These are phyloP conservation scores for Lucilia sericata DNA, from an alignment of 1,140 invertebrate genomes.

Conservation along the genomic window DNA sequence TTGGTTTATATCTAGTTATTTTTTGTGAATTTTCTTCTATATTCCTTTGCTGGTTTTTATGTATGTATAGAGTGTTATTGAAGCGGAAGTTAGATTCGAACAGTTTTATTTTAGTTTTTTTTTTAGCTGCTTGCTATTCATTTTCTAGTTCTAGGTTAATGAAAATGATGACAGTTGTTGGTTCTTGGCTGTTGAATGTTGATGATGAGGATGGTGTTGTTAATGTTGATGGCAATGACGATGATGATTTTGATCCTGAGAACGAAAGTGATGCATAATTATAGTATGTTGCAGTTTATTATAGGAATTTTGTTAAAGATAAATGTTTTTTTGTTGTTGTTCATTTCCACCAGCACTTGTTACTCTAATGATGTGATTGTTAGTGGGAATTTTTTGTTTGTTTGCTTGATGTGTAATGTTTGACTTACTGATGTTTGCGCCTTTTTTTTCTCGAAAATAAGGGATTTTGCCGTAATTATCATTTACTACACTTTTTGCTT, in stretches of 20 bases:
- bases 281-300: constrained; percentile 36
- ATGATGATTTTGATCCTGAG: constrained; percentile 39
- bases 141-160: constrained; percentile 42
- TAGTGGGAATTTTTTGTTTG: background rate
- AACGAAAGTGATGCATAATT: constrained; percentile 40
- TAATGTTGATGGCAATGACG: background rate
- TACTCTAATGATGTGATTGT: constrained; percentile 30
- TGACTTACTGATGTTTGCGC: constrained; percentile 28
- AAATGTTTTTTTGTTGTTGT: constrained; percentile 6
- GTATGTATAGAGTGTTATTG: background rate
- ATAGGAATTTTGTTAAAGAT: constrained; percentile 31
- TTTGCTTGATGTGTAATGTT: background rate
- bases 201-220: constrained; percentile 16
- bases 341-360: constrained; percentile 20
- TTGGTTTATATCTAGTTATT: constrained; percentile 4
- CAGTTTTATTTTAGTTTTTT: constrained; percentile 3
- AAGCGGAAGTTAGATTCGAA: constrained; percentile 35
- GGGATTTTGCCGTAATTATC: constrained; percentile 11
- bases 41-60: constrained; percentile 6
- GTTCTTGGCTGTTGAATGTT: background rate
- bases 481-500: background rate
- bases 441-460: background rate
- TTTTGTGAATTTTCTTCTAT: constrained; percentile 25
- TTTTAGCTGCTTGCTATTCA: background rate
- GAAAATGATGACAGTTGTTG: constrained; percentile 43